Evolutionary conservation across 35 echinoderm and acorn worm species (phyloP), one percentile per base, ranked within the genome.

Genomic region (Heliocidaris erythrogramma): DNA sequence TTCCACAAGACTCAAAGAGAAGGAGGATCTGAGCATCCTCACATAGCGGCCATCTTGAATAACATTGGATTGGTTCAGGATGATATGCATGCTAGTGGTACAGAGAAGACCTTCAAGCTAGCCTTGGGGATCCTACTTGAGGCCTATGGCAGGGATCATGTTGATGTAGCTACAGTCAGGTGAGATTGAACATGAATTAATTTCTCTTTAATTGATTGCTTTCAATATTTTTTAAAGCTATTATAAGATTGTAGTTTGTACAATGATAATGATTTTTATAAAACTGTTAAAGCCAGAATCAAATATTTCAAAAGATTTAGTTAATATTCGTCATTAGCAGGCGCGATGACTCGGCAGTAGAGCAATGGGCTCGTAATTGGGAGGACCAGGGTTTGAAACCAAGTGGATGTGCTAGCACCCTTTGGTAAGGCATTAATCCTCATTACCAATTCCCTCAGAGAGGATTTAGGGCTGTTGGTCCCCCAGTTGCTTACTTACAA

Each of bases 161-260:
- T 98, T 5, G 97, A 98, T 95, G 97, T 98, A 24, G 97, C 97
- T 27, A 93, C 90, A 86, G 94, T 98, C 60, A 98, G 97, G 97
- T 98, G 94, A 84, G 35, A 17, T 35, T 35, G 11, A 30, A 13
- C 1, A 84, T 84, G 35, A 42, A 42, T 42, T 42, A 42, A 42
- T 9, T 85, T 18, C 30, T 85, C 30, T 85, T 24, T 24, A 18
- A 85, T 30, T 4, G 27, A n/a, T 91, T n/a, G 21, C n/a, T n/a
- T n/a, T n/a, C n/a, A n/a, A n/a, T n/a, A n/a, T n/a, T n/a, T n/a
- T n/a, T n/a, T n/a, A n/a, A n/a, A n/a, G n/a, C n/a, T n/a, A n/a
- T n/a, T n/a, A n/a, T n/a, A n/a, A n/a, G n/a, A n/a, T n/a, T n/a
- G n/a, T 42, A 18, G 32, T 91, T 24, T 91, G 32, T 16, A 32